Percentiles rank a stretch among this genome's conserved stretches.
phyloP scores from a whole-genome alignment of 2,113 vertebrate genomes.

The Sander vitreus region DNA sequence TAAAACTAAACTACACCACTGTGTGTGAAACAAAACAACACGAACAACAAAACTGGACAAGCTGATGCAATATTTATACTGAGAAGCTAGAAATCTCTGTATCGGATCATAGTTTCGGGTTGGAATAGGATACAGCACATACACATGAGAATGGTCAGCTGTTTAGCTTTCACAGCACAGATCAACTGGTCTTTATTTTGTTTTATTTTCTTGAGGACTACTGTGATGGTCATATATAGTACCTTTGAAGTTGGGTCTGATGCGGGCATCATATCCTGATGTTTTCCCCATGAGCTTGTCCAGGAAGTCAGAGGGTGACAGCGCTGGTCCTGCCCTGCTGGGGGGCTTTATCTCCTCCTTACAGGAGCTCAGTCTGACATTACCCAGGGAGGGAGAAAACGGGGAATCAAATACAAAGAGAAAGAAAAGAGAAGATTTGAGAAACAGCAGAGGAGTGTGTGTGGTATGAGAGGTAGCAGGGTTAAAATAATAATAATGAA shows the following conservation, averaged over 20 bases:
- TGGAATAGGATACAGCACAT: background rate
- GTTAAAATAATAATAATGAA: conserved; percentile 18
- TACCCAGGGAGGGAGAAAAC: conserved; percentile 42
- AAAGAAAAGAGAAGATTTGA: conserved; percentile 44
- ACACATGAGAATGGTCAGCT: conserved; percentile 5
- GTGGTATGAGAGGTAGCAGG: conserved; percentile 37
- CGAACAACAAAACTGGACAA: background rate
- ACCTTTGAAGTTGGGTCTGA: conserved; percentile 98
- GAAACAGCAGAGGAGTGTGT: conserved; percentile 25
- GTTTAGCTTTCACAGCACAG: conserved; percentile 35
- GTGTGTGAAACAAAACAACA: background rate
- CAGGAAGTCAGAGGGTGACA: conserved; percentile 96
- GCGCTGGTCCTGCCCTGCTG: conserved; percentile 78
- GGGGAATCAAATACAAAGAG: conserved; percentile 34
- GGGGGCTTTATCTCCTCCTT: conserved; percentile 90
- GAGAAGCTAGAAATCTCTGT: background rate
- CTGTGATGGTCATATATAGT: conserved; percentile 33
- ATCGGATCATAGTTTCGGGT: conserved; percentile 3
- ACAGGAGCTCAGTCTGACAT: conserved; percentile 89
- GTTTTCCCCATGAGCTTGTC: conserved; percentile 97
- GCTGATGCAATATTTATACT: conserved; percentile 3
- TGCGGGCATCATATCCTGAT: conserved; percentile 94
- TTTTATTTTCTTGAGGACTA: conserved; percentile 38
- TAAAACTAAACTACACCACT: no score
- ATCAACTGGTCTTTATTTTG: conserved; percentile 21